Conservation (phyloP, 2,888 invertebrate genomes). For the Stomorhina lunata region DNA sequence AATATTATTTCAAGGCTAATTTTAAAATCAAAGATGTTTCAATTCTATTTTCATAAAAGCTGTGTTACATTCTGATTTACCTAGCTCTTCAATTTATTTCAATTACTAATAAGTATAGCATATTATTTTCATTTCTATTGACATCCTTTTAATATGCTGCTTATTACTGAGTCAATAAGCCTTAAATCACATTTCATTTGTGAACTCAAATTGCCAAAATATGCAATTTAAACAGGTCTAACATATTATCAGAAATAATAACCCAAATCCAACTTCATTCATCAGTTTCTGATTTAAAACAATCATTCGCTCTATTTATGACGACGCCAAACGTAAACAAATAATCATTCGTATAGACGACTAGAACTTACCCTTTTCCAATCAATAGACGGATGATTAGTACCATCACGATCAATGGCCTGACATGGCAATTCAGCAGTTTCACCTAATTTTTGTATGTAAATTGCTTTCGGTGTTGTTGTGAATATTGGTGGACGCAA, state of each 20-base stretch:
- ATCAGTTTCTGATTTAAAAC: too few species aligned
- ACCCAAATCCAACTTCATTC: not conserved
- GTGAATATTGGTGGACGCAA: conserved; percentile 92
- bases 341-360: conserved; percentile 40
- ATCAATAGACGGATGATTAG: conserved; percentile 84
- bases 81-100: too few species aligned
- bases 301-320: too few species aligned
- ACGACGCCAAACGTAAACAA: too few species aligned
- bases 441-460: conserved; percentile 90
- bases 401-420: conserved; percentile 85
- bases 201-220: not conserved
- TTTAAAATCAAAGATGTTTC: too few species aligned
- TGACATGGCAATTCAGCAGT: conserved; percentile 91
- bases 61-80: too few species aligned
- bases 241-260: conserved; percentile 9
- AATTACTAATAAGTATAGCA: too few species aligned
- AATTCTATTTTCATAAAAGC: too few species aligned
- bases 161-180: too few species aligned
- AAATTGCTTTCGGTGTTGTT: conserved; percentile 89
- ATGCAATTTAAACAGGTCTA: conserved; percentile 1
- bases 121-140: too few species aligned
- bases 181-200: not conserved
- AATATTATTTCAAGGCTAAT: too few species aligned
- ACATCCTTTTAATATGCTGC: too few species aligned
- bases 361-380: conserved; percentile 84